A percentile compares a stretch with the other conserved stretches of the same genome.
Conservation (phyloP, 2,888 invertebrate species). For the Parascotia fuliginaria region DNA sequence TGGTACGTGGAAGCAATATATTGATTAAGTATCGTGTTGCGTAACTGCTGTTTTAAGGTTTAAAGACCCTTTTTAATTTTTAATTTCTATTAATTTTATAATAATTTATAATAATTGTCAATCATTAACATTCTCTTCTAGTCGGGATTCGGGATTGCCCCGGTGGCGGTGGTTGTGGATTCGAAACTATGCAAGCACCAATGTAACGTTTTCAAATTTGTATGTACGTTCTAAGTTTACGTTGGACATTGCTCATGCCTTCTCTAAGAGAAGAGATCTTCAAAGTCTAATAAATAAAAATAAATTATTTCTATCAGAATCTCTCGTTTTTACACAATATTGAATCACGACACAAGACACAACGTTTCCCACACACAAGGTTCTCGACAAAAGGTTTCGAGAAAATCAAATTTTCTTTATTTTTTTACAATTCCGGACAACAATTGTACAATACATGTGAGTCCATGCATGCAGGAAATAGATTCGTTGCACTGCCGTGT, state of each 20-base stretch:
- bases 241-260: too few species aligned
- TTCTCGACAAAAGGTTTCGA: background rate
- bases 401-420: constrained; percentile 22
- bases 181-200: too few species aligned
- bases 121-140: too few species aligned
- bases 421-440: constrained; percentile 15
- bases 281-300: background rate
- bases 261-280: too few species aligned
- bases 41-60: background rate
- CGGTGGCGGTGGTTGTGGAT: too few species aligned
- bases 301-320: too few species aligned
- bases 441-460: constrained; percentile 3
- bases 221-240: too few species aligned
- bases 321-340: background rate
- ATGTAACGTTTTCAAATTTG: too few species aligned
- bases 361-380: background rate
- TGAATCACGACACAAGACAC: background rate
- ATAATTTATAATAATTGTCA: too few species aligned
- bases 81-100: too few species aligned
- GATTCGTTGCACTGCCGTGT: constrained; percentile 3
- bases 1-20: background rate
- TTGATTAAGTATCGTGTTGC: constrained; percentile 1
- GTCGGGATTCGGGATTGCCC: too few species aligned
- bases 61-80: too few species aligned
- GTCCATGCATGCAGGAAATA: constrained; percentile 11